Percentiles rank a stretch among this genome's conserved stretches.
phyloP scores from a whole-genome alignment of 2,888 invertebrate species.

The Agonum fuliginosum region DNA sequence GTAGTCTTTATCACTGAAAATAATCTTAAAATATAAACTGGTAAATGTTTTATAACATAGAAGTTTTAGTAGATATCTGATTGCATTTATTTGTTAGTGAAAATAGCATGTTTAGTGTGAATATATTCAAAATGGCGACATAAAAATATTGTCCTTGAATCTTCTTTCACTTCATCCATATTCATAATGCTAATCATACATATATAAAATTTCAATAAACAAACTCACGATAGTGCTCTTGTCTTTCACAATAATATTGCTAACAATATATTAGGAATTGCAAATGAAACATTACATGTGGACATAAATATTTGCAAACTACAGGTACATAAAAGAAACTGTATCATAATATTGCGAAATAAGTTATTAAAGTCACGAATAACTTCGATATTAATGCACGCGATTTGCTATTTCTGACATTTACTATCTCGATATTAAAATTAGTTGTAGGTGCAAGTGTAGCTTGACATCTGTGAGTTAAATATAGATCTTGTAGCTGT shows the following conservation, averaged over 20 bases:
- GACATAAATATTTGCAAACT: neutral
- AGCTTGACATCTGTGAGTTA: neutral
- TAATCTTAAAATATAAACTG: neutral
- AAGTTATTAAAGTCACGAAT: conserved; percentile 25
- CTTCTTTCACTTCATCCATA: conserved; percentile 28
- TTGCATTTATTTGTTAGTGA: neutral
- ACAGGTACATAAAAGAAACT: neutral
- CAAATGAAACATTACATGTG: neutral
- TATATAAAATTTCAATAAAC: neutral
- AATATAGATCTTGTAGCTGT: neutral
- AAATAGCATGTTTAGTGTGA: neutral
- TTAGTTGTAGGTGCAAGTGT: neutral
- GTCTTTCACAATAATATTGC: neutral
- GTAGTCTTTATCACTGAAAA: neutral
- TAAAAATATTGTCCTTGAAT: neutral
- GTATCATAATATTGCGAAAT: neutral
- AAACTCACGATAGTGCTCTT: neutral
- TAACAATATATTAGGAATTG: neutral
- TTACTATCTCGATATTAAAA: conserved; percentile 4
- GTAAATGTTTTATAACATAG: neutral
- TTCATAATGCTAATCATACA: conserved; percentile 14
- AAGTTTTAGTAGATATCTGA: neutral
- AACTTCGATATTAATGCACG: neutral
- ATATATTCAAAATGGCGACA: conserved; percentile 8
- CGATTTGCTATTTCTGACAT: conserved; percentile 16